Conservation (phyloP, 2,113 vertebrate genomes). For the Ia io region DNA sequence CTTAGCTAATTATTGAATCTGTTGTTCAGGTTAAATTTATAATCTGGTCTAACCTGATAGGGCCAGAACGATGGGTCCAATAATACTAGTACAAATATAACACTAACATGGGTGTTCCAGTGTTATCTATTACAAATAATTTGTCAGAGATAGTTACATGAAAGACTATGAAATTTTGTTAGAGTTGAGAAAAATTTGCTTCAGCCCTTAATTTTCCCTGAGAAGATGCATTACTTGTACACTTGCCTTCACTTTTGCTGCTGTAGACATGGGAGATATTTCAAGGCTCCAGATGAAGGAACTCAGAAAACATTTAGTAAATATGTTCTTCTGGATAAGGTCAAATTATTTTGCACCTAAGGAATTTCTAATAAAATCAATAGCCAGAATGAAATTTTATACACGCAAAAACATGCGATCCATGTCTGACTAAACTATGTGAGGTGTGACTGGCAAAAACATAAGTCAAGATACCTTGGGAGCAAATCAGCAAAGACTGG, state of each 20-base stretch:
- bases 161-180: not conserved
- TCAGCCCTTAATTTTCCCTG: not conserved
- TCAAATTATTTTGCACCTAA: not conserved
- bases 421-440: not conserved
- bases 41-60: not conserved
- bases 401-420: not conserved
- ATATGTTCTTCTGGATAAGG: not conserved
- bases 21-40: not conserved
- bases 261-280: not conserved
- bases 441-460: not conserved
- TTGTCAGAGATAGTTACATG: not conserved
- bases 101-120: not conserved
- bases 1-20: not conserved
- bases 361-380: conserved; percentile 56
- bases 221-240: not conserved
- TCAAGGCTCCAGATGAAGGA: not conserved
- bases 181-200: not conserved
- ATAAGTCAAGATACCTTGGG: not conserved
- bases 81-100: not conserved
- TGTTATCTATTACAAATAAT: not conserved
- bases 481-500: not conserved
- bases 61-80: not conserved
- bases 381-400: conserved; percentile 30
- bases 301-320: not conserved
- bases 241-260: not conserved